Base-by-base conservation (phyloP, 2,113 vertebrate species). In the Gobiocypris rarus region DNA sequence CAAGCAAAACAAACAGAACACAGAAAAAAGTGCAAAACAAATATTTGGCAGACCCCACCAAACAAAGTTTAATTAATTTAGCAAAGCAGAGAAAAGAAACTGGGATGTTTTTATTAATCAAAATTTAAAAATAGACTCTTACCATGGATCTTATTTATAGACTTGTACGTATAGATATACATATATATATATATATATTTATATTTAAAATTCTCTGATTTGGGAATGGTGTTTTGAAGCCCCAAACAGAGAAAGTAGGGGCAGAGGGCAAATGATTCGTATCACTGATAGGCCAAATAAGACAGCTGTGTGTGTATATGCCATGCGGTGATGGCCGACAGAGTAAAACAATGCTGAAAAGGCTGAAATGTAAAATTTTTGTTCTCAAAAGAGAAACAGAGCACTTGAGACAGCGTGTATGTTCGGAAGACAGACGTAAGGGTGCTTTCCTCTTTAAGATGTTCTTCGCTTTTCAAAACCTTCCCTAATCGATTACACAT, bases 1-100 rank as follows among this genome's bases (percentile, higher is more conserved):
- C 90, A 93, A 94, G 93, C 93, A 85, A 89, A 92, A 93, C 93
- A 91, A 93, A 93, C 86, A 91, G 86, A 89, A 91, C 88, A 92
- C 86, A 90, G 89, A 82, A 31, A 81, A 93, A 94, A 93, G 91
- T 92, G 92, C 92, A 93, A 94, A 92, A 93, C 89, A 93, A 92
- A 93, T 89, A 89, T 92, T 92, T 94, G 92, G 93, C 93, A 91
- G 85, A 92, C 78, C 83, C 90, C 26, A 87, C 86, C 82, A 88
- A 86, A 89, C 28, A 90, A 90, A 2, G 90, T 91, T 90, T 89
- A 90, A 89, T 83, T 78, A 7, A 69, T 90, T 90, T 89, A 90
- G 92, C 93, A 91, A 93, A 94, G 92, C 92, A 93, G 89, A 91
- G 28, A 83, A 71, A 89, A 92, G 89, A 90, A 88, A 91, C 85